These are phyloP conservation scores for Phataginus tricuspis DNA, from an alignment of 2,797 vertebrate species.

Conservation along the genomic window DNA sequence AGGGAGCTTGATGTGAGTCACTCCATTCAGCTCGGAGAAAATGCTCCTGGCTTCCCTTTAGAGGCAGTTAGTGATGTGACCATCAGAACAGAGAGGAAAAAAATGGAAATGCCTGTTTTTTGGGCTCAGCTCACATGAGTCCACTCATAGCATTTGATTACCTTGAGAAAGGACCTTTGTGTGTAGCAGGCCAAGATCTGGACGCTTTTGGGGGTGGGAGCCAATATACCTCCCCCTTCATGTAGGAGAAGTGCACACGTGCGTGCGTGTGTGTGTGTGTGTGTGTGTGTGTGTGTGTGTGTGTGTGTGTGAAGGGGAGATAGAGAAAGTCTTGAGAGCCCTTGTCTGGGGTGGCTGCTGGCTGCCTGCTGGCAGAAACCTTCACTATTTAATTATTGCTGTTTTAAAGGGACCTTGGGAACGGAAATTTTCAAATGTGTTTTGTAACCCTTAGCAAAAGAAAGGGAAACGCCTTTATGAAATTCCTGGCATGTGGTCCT, in stretches of 20 bases:
- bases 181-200: not conserved
- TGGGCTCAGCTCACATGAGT: not conserved
- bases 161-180: not conserved
- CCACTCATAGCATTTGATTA: not conserved
- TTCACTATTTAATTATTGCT: not conserved
- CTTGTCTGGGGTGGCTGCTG: not conserved
- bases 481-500: constrained; percentile 10
- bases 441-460: constrained; percentile 58
- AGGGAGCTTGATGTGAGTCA: rapidly evolving
- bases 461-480: constrained; percentile 36
- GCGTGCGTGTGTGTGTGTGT: rapidly evolving
- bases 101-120: not conserved
- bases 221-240: not conserved
- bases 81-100: not conserved
- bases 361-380: not conserved
- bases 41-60: not conserved
- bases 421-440: constrained; percentile 51
- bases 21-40: not conserved
- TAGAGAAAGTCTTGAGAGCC: not conserved
- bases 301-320: no score
- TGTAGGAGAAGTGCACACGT: not conserved
- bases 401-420: constrained; percentile 33
- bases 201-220: not conserved
- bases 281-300: not conserved
- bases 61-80: not conserved